Base-by-base conservation (phyloP, 2,888 invertebrate species). In the Volucella inflata region DNA sequence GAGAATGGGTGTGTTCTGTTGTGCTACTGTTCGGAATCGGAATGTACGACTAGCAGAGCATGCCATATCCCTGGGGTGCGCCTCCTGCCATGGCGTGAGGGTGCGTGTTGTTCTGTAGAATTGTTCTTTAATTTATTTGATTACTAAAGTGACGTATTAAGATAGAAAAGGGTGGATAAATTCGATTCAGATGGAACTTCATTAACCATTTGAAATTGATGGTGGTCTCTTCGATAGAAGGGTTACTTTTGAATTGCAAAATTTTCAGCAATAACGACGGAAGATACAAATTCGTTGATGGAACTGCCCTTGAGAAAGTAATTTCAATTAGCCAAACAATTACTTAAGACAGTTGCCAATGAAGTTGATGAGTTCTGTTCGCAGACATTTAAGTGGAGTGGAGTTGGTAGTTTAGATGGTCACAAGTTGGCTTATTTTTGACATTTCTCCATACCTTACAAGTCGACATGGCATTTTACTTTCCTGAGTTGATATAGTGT, bases 81-180 rank as follows among this genome's bases (percentile, higher is more conserved):
- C n/a, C 48, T 14, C 16, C 57, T 38, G 30, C 17, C 10, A 17
- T 55, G 60, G 48, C 40, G 50, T 76, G 42, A 30, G 84, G 84
- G 84, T 85, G 84, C 80, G 84, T 85, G 84, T 85, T 85, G 42
- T 80, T 80, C 75, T 80, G 80, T 85, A 80, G 80, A 85, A 85
- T 85, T 80, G 84, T 85, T 80, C 59, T 76, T 79, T 80, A 85
- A 85, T 85, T 85, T 85, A 85, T 85, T 85, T 85, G 84, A 85
- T 85, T 85, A 81, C 75, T 84, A 55, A 79, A 84, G 79, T 79
- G 83, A 84, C 79, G 74, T 79, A 68, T 72, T 83, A 55, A 72
- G 68, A 79, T 74, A 74, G 17, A 67, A 82, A 84, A 79, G 79
- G 83, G 79, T 83, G 79, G 79, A 83, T 79, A 74, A 57, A 83